Evolutionary conservation across 2,797 vertebrate species (phyloP), one percentile per base, ranked within the genome.

Genomic region (Adrianichthys oophorus): DNA sequence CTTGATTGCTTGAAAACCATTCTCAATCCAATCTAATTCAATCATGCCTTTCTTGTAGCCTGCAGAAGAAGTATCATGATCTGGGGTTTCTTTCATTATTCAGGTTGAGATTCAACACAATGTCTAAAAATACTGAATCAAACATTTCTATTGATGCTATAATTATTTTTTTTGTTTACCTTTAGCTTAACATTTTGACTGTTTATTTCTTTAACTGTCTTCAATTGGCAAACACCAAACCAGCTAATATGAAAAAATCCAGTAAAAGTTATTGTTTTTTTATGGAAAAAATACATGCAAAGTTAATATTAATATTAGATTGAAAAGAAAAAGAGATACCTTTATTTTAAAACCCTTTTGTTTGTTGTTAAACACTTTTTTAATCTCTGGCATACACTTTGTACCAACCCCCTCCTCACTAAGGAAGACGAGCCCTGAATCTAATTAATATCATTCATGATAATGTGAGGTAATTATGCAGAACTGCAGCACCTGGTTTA

Each of bases 401-500:
- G 49, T 29, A 50, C 44, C 21, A 66, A 51, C 67, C 26, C 18
- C 37, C 67, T 56, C 23, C 52, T 49, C 41, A 46, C 48, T 6
- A 7, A 43, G 52, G 57, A 70, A 72, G 41, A 54, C 66, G 17
- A 51, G 43, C 48, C 46, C 52, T 59, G 62, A 74, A 59, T 65
- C 29, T 32, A 62, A 81, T 83, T 57, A 62, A 78, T 68, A 66
- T 59, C 62, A 72, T 66, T 62, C 29, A 45, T 75, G 58, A 63
- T 74, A 62, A 83, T 79, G 16, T 19, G 41, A 65, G 53, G 55
- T 65, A 69, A 79, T 84, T 80, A 72, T 79, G 68, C 76, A 64
- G 62, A 61, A 62, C 62, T 26, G 64, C 21, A 4, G 76, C 84
- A 84, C 80, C 80, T 85, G 84, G 68, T 56, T 37, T 71, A 70